These are phyloP conservation scores for Stichodactyla helianthus DNA, from an alignment of 64 coral and sea anemone genomes.

Conservation along the genomic window DNA sequence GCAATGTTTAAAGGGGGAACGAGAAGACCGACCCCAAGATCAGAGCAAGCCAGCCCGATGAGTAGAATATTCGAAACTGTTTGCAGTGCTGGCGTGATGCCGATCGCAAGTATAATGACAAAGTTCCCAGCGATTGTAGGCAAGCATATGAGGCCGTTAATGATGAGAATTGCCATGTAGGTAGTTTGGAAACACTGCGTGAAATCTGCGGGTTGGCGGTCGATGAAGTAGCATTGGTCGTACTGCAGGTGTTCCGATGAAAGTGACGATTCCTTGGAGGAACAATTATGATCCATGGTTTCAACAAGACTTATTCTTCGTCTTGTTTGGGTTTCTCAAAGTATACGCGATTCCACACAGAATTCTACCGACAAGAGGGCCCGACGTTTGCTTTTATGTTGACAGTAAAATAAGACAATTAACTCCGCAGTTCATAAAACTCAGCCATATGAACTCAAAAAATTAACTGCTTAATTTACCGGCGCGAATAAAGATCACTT, in stretches of 20 bases:
- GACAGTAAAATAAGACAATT: not conserved
- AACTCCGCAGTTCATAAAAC: too few species aligned
- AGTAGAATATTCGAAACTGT: slow-evolving; percentile 20
- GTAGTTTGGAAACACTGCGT: not conserved
- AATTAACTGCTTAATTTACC: not conserved
- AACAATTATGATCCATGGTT: not conserved
- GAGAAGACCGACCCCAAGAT: slow-evolving; percentile 33
- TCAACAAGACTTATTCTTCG: not conserved
- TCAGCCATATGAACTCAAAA: not conserved
- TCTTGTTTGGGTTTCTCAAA: not conserved
- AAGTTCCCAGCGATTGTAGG: slow-evolving; percentile 32
- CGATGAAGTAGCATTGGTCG: slow-evolving; percentile 16
- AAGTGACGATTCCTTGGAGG: not conserved
- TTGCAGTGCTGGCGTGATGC: slow-evolving; percentile 5
- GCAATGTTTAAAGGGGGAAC: slow-evolving; percentile 28
- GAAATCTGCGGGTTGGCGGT: not conserved
- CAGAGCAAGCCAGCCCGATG: slow-evolving; percentile 25
- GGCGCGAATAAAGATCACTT: not conserved
- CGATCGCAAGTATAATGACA: not conserved
- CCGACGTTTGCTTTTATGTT: not conserved
- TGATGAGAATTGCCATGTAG: not conserved
- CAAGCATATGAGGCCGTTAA: slow-evolving; percentile 21
- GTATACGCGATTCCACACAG: not conserved
- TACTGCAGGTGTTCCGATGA: not conserved
- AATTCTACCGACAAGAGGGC: not conserved